Percentiles rank a stretch among this genome's conserved stretches.
Evolutionary conservation across 2,888 invertebrate genomes (phyloP).

Genomic region (Amphipyra berbera): DNA sequence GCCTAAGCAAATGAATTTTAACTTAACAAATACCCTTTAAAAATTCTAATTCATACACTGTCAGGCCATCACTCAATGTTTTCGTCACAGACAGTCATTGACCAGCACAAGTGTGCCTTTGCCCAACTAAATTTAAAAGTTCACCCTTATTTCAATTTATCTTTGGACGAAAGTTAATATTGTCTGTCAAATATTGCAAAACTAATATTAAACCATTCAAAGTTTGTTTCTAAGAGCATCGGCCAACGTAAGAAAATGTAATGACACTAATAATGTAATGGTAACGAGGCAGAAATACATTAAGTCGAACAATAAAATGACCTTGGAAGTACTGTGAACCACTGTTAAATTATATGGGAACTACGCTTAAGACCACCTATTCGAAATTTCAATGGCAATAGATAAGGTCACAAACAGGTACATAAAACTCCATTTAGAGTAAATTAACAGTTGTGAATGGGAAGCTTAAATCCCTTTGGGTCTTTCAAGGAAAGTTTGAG

Average conservation of each 20-base stretch:
- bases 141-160: constrained; percentile 22
- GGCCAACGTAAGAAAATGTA: constrained; percentile 7
- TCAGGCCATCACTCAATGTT: constrained; percentile 16
- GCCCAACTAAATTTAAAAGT: constrained; percentile 30
- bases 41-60: constrained; percentile 25
- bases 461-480: constrained; percentile 6
- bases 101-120: constrained; percentile 33
- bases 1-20: constrained; percentile 32
- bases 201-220: constrained; percentile 12
- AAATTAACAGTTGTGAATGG: constrained; percentile 20
- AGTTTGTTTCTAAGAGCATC: constrained; percentile 13
- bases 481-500: neutral
- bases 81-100: constrained; percentile 52
- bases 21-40: constrained; percentile 19
- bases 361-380: constrained; percentile 36
- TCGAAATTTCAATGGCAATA: constrained; percentile 49
- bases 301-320: constrained; percentile 45
- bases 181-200: constrained; percentile 27
- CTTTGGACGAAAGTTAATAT: constrained; percentile 25
- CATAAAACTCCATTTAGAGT: constrained; percentile 29
- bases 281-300: constrained; percentile 29
- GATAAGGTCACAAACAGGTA: constrained; percentile 34
- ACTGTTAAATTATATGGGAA: constrained; percentile 44
- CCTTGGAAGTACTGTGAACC: constrained; percentile 44
- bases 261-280: constrained; percentile 27